These are phyloP conservation scores for Myodes glareolus DNA, from an alignment of 2,113 vertebrate genomes.

Conservation along the genomic window DNA sequence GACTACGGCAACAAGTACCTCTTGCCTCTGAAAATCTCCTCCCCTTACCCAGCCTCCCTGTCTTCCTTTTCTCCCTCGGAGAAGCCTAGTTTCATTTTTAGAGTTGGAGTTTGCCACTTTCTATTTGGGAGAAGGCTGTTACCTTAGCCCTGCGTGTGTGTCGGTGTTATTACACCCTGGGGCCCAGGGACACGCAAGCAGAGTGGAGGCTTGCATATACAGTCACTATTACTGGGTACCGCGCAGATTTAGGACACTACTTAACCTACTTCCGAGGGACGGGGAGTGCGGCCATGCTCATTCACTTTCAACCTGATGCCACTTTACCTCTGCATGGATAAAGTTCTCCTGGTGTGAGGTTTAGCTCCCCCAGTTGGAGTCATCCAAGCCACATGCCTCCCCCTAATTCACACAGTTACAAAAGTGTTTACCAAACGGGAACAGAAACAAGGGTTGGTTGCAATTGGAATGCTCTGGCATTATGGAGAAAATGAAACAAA, in stretches of 20 bases:
- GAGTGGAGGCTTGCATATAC: background rate
- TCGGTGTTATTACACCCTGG: background rate
- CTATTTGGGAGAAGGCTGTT: conserved; percentile 35
- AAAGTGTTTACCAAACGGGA: background rate
- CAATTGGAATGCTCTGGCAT: background rate
- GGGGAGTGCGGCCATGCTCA: conserved; percentile 22
- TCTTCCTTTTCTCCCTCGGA: background rate
- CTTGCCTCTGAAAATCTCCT: background rate
- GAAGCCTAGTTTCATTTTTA: conserved; percentile 53
- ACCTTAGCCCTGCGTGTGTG: background rate
- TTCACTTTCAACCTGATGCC: conserved; percentile 41
- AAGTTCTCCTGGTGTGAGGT: background rate
- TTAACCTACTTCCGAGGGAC: conserved; percentile 50
- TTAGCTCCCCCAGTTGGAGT: conserved; percentile 1
- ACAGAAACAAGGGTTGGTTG: background rate
- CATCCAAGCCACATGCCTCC: background rate
- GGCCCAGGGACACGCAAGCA: background rate
- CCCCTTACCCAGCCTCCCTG: accelerated
- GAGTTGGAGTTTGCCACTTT: conserved; percentile 10
- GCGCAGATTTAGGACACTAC: conserved; percentile 66
- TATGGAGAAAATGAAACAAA: background rate
- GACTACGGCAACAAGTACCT: conserved; percentile 97
- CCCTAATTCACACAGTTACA: background rate
- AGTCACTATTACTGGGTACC: background rate
- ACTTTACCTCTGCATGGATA: conserved; percentile 44